These are phyloP conservation scores for Dynastes tityus DNA, from an alignment of 2,888 invertebrate species.

Conservation along the genomic window DNA sequence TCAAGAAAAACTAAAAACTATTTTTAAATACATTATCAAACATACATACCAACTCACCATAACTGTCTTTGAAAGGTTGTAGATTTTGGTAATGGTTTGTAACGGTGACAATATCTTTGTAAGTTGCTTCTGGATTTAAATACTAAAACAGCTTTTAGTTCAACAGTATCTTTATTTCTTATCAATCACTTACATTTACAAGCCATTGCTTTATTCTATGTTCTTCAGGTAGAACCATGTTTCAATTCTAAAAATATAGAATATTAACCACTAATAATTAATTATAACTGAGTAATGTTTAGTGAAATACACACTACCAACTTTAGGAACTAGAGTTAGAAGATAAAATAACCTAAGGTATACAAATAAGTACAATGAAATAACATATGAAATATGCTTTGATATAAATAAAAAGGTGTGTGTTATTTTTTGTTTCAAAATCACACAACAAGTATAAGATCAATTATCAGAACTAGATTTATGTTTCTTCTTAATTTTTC, in stretches of 20 bases:
- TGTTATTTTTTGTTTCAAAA: too few relatives aligned
- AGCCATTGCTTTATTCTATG: slow-evolving; percentile 72
- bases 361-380: too few relatives aligned
- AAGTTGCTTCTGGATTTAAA: slow-evolving; percentile 78
- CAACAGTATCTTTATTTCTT: slow-evolving; percentile 42
- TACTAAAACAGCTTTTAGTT: slow-evolving; percentile 73
- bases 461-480: slow-evolving; percentile 57
- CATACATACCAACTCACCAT: slow-evolving; percentile 73
- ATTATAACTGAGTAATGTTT: slow-evolving; percentile 9
- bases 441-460: not conserved
- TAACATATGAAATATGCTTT: too few relatives aligned
- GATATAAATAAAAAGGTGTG: too few relatives aligned
- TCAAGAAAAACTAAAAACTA: slow-evolving; percentile 85
- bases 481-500: slow-evolving; percentile 64
- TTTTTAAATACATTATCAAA: slow-evolving; percentile 9
- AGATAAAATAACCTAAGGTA: too few relatives aligned
- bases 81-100: slow-evolving; percentile 79
- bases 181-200: slow-evolving; percentile 68
- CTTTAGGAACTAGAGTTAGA: not conserved
- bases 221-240: slow-evolving; percentile 67
- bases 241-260: slow-evolving; percentile 37
- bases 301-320: not conserved
- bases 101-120: slow-evolving; percentile 79
- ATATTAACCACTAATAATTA: not conserved
- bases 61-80: slow-evolving; percentile 77